Conservation (phyloP, 1,140 invertebrate species). For the Drosophila arizonae region DNA sequence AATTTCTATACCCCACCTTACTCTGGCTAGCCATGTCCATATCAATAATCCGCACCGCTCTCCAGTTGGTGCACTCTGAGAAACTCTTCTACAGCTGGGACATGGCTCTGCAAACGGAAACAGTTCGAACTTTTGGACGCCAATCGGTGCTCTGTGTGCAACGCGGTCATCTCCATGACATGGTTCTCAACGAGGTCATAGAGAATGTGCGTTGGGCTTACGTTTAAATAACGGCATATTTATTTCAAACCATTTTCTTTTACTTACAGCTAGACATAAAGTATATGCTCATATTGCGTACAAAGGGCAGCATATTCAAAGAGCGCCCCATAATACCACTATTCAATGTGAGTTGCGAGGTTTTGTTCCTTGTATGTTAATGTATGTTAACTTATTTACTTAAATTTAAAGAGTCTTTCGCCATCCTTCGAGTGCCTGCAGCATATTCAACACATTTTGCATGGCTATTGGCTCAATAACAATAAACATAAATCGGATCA, state of each 20-base stretch:
- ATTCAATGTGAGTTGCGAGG: constrained; percentile 52
- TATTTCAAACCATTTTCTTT: constrained; percentile 6
- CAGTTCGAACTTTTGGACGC: constrained; percentile 79
- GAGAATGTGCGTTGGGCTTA: constrained; percentile 82
- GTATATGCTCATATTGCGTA: constrained; percentile 82
- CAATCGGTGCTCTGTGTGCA: constrained; percentile 83
- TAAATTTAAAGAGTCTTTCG: constrained; percentile 44
- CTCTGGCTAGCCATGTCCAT: constrained; percentile 4
- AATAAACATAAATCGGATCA: constrained; percentile 20
- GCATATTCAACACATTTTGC: constrained; percentile 39
- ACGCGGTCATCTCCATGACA: constrained; percentile 84
- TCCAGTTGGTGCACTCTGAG: constrained; percentile 77
- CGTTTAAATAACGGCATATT: not conserved
- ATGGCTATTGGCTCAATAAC: constrained; percentile 60
- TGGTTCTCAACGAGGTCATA: constrained; percentile 86
- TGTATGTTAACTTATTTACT: not conserved
- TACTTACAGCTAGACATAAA: constrained; percentile 81
- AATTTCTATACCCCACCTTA: constrained; percentile 48
- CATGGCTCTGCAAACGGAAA: constrained; percentile 84
- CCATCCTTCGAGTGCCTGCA: constrained; percentile 64
- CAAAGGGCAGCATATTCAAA: constrained; percentile 62
- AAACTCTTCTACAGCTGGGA: constrained; percentile 84
- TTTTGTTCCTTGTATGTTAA: no score
- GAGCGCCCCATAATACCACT: constrained; percentile 54
- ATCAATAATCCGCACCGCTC: constrained; percentile 28